These are phyloP conservation scores for Endotricha flammealis DNA, from an alignment of 2,888 invertebrate genomes.

Conservation along the genomic window DNA sequence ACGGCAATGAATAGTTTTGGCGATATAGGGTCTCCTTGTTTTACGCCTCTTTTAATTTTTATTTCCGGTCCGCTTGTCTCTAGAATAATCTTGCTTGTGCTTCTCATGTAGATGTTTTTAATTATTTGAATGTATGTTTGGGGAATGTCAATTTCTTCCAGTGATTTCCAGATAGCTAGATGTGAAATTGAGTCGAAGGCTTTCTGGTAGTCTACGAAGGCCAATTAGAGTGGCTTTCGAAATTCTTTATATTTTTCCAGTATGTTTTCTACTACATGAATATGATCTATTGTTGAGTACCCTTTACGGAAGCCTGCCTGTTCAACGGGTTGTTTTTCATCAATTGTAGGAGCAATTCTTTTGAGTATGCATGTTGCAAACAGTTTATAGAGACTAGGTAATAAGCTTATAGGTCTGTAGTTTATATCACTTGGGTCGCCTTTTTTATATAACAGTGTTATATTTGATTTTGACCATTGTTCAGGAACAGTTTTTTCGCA, in stretches of 20 bases:
- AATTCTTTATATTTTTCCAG: slow-evolving; percentile 8
- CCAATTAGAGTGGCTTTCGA: slow-evolving; percentile 1
- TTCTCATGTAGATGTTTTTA: background rate
- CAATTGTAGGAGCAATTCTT: too few species aligned
- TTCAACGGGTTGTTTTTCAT: slow-evolving; percentile 21
- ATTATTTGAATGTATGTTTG: slow-evolving; percentile 2
- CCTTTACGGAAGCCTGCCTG: slow-evolving; percentile 20
- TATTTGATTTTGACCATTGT: slow-evolving; percentile 15
- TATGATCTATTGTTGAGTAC: slow-evolving; percentile 16
- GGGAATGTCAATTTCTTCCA: background rate
- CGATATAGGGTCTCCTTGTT: background rate
- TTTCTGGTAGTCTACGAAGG: slow-evolving; percentile 3
- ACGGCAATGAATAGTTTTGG: background rate
- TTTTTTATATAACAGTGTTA: slow-evolving; percentile 17
- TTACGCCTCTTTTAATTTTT: background rate
- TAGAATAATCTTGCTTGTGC: background rate
- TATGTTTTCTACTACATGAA: slow-evolving; percentile 12
- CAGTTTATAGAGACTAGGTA: slow-evolving; percentile 17
- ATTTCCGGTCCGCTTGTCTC: background rate
- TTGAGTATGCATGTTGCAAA: slow-evolving; percentile 15
- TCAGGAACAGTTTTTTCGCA: too few species aligned
- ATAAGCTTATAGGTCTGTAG: slow-evolving; percentile 19
- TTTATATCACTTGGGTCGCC: slow-evolving; percentile 15
- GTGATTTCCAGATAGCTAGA: background rate
- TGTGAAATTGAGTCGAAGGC: slow-evolving; percentile 2